These are phyloP conservation scores for Sinonovacula constricta DNA, from an alignment of 1,140 invertebrate genomes.

Conservation along the genomic window DNA sequence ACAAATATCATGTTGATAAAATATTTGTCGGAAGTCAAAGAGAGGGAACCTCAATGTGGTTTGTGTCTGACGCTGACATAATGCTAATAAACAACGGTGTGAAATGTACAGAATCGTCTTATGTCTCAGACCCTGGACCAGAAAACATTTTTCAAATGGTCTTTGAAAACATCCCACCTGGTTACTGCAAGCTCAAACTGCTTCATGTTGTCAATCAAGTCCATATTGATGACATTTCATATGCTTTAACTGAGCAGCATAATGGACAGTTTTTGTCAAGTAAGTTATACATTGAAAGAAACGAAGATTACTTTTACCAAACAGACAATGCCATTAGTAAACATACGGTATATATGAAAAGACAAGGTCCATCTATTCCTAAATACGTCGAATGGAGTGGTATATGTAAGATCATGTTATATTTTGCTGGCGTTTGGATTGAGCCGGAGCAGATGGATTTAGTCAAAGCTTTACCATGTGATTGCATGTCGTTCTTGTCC, in stretches of 20 bases:
- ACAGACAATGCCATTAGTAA: not conserved
- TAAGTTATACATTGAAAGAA: not conserved
- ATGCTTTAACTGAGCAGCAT: not conserved
- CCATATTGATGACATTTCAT: not conserved
- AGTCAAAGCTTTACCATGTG: slow-evolving; percentile 26
- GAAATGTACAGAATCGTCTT: not conserved
- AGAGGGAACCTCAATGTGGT: not conserved
- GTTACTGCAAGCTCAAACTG: not conserved
- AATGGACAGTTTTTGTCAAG: not conserved
- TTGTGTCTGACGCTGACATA: not conserved
- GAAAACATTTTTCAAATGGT: not conserved
- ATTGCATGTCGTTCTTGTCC: not conserved
- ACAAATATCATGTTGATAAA: not conserved
- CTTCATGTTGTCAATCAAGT: not conserved
- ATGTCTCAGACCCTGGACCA: not conserved
- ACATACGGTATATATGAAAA: not conserved
- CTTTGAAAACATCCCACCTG: not conserved
- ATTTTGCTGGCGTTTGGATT: not conserved
- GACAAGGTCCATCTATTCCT: not conserved
- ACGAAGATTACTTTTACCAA: not conserved
- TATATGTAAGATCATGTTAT: not conserved
- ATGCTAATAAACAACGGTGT: not conserved
- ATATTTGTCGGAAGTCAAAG: not conserved
- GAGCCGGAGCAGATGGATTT: not conserved
- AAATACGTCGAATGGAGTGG: not conserved